Conservation (phyloP, 2,113 vertebrate genomes). For the Lampris incognitus region DNA sequence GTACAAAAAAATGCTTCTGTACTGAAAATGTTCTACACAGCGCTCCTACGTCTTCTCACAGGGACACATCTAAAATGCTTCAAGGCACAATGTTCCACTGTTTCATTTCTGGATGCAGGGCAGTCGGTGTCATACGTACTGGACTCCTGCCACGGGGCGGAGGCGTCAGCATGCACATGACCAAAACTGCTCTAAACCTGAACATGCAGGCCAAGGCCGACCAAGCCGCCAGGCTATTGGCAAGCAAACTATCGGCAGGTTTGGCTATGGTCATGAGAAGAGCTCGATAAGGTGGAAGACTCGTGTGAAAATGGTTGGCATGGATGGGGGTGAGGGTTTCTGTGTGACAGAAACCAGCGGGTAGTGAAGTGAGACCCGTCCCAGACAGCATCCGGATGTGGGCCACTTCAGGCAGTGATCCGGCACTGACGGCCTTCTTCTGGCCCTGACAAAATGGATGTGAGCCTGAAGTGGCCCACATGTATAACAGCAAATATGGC, state of each 20-base stretch:
- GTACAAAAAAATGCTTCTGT: conserved; percentile 39
- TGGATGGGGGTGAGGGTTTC: not conserved
- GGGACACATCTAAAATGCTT: conserved; percentile 19
- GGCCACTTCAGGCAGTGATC: too few species aligned
- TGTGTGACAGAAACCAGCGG: conserved; percentile 18
- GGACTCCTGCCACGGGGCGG: too few species aligned
- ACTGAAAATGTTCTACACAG: conserved; percentile 34
- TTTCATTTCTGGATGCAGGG: conserved; percentile 59
- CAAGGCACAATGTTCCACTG: conserved; percentile 56
- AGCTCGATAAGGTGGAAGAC: not conserved
- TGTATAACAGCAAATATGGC: too few species aligned
- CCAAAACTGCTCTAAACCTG: conserved; percentile 31
- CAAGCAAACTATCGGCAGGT: conserved; percentile 40
- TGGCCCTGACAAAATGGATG: too few species aligned
- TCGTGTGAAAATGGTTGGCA: conserved; percentile 19
- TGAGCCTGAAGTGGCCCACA: too few species aligned
- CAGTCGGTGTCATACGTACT: conserved; percentile 59
- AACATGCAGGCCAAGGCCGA: conserved; percentile 44
- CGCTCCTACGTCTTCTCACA: not conserved
- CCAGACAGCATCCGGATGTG: not conserved
- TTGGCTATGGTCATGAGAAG: conserved; percentile 36
- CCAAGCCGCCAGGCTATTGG: conserved; percentile 68
- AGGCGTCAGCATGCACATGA: too few species aligned
- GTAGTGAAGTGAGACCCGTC: conserved; percentile 20
- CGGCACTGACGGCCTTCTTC: too few species aligned